A percentile compares a stretch with the other conserved stretches of the same genome.
These are phyloP conservation scores for Carpatolechia fugitivella DNA, from an alignment of 2,888 invertebrate species.

Conservation along the genomic window DNA sequence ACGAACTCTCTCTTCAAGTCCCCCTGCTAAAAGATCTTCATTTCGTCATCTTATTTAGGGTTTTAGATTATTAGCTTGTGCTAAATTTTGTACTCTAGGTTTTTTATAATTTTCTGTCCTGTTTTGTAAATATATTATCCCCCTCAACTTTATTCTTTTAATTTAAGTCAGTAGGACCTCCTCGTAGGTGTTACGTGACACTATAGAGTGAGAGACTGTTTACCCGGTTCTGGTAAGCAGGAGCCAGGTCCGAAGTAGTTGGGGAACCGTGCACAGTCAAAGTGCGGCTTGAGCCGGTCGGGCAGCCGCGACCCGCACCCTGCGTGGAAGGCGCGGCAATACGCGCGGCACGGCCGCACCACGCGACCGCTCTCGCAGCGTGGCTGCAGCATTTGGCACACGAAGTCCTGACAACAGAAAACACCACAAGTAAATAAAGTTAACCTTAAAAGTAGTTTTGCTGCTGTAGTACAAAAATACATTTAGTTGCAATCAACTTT, in stretches of 20 bases:
- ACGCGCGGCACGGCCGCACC: constrained; percentile 87
- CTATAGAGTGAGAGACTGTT: neutral
- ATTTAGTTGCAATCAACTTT: too few relatives aligned
- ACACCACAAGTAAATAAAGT: constrained; percentile 3
- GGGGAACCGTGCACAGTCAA: constrained; percentile 89
- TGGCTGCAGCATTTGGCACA: constrained; percentile 92
- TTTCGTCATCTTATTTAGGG: too few relatives aligned
- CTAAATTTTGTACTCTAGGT: too few relatives aligned
- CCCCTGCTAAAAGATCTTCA: too few relatives aligned
- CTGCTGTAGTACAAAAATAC: too few relatives aligned
- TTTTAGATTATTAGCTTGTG: too few relatives aligned
- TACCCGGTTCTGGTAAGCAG: constrained; percentile 88
- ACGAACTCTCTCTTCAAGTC: too few relatives aligned
- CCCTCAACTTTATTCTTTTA: too few relatives aligned
- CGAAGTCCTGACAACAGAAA: constrained; percentile 81
- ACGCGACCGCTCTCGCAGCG: constrained; percentile 82
- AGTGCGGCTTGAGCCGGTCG: constrained; percentile 82
- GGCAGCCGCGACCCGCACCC: constrained; percentile 89
- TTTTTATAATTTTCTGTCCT: too few relatives aligned
- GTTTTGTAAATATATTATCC: too few relatives aligned
- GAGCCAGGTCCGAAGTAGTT: constrained; percentile 87
- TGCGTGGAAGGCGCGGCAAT: constrained; percentile 90
- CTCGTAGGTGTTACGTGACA: neutral
- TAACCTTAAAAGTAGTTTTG: neutral
- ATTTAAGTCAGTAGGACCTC: too few relatives aligned